Percentiles rank a stretch among this genome's conserved stretches.
These are phyloP conservation scores for Festucalex cinctus DNA, from an alignment of 2,113 vertebrate genomes.

Conservation along the genomic window DNA sequence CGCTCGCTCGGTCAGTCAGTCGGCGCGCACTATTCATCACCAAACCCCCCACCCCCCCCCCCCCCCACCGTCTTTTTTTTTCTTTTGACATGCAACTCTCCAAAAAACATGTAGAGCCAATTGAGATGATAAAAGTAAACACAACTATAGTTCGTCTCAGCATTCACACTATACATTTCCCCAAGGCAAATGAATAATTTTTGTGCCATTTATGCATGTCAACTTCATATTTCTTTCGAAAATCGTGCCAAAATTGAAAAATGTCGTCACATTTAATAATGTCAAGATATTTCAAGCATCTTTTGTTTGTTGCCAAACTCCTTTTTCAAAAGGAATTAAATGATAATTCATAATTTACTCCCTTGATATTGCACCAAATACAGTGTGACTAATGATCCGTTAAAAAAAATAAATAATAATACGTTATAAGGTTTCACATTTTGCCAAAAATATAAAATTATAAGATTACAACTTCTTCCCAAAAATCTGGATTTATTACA, in stretches of 20 bases:
- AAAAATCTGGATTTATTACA: too few species aligned
- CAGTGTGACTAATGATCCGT: too few species aligned
- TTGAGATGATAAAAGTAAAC: slow-evolving; percentile 64
- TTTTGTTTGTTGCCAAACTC: neutral
- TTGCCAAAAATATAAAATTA: too few species aligned
- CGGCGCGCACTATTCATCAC: neutral
- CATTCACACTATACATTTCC: slow-evolving; percentile 89
- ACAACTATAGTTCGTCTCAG: slow-evolving; percentile 91
- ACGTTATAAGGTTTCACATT: too few species aligned
- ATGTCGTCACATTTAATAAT: neutral
- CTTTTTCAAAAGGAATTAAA: neutral
- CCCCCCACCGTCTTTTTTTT: neutral
- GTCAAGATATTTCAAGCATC: neutral
- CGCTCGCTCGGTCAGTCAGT: neutral
- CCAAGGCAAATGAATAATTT: neutral
- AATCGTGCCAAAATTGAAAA: slow-evolving; percentile 1
- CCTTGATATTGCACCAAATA: too few species aligned
- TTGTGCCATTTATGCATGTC: too few species aligned
- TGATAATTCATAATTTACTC: too few species aligned
- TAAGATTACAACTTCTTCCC: too few species aligned
- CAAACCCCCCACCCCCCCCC: neutral
- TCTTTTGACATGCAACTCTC: neutral
- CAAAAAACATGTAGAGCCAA: slow-evolving; percentile 20
- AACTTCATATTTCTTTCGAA: too few species aligned
- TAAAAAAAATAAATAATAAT: too few species aligned